These are phyloP conservation scores for Oscheius sp. DNA, from an alignment of 2,888 invertebrate genomes.

Conservation along the genomic window DNA sequence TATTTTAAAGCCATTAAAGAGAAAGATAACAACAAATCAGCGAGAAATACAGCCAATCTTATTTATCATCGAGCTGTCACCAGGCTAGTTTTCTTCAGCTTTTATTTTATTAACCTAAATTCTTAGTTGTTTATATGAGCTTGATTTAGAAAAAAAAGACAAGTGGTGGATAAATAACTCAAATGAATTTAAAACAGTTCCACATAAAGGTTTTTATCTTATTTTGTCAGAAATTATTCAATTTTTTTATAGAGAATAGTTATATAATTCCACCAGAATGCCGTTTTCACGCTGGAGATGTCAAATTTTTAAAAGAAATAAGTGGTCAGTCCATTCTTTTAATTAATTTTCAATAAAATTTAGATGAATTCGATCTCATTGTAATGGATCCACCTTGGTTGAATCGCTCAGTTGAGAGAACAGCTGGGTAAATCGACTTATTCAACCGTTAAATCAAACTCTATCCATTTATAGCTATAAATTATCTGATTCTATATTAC, in stretches of 20 bases:
- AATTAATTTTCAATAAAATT: neutral
- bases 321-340: neutral
- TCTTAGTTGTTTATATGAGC: neutral
- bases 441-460: neutral
- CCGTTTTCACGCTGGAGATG: neutral
- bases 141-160: neutral
- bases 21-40: constrained; percentile 40
- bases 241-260: neutral
- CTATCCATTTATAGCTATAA: constrained; percentile 77
- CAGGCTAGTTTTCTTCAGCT: no score
- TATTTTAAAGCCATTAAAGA: neutral
- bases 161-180: neutral
- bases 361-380: constrained; percentile 79
- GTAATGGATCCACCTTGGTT: constrained; percentile 95
- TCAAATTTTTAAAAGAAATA: neutral
- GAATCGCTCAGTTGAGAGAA: constrained; percentile 88
- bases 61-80: neutral
- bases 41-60: constrained; percentile 31
- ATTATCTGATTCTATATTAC: constrained; percentile 81
- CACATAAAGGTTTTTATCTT: neutral
- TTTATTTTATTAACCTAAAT: neutral
- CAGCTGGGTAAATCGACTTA: constrained; percentile 68
- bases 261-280: constrained; percentile 3
- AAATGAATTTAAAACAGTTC: neutral
- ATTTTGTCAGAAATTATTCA: neutral